Percentiles rank a stretch among this genome's conserved stretches.
Conservation (phyloP, 2,113 vertebrate species). For the Neodontobutis hainanensis region DNA sequence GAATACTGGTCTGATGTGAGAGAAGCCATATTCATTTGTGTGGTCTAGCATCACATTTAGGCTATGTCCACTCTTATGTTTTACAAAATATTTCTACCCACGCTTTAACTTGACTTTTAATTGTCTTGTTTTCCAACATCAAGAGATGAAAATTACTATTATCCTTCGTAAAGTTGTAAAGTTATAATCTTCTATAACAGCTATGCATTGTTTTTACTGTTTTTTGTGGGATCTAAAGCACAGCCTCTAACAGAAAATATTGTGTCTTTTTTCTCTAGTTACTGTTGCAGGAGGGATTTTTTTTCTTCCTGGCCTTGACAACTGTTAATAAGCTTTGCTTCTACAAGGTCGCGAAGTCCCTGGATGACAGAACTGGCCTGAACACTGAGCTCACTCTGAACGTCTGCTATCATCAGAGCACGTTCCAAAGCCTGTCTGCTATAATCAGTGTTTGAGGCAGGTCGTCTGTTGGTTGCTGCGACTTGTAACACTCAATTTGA, state of each 20-base stretch:
- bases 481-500: constrained; percentile 73
- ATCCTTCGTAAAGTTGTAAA: no score
- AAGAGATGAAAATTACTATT: no score
- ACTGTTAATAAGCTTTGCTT: constrained; percentile 41
- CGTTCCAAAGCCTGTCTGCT: constrained; percentile 51
- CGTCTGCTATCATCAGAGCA: constrained; percentile 44
- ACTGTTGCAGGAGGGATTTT: constrained; percentile 17
- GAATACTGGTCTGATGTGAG: no score
- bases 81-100: no score
- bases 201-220: no score
- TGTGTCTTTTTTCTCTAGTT: constrained; percentile 1
- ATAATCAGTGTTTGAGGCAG: constrained; percentile 56
- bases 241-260: constrained; percentile 17
- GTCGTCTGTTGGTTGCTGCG: constrained; percentile 57
- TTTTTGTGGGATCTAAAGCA: no score
- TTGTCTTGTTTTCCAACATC: no score
- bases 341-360: constrained; percentile 56
- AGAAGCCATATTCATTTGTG: no score
- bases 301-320: constrained; percentile 24
- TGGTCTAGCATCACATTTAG: no score
- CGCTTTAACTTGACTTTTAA: no score
- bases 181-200: no score
- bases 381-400: constrained; percentile 32
- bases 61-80: no score
- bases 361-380: constrained; percentile 40